Base-by-base conservation (phyloP, 2,888 invertebrate species). In the Ptychoptera contaminata region DNA sequence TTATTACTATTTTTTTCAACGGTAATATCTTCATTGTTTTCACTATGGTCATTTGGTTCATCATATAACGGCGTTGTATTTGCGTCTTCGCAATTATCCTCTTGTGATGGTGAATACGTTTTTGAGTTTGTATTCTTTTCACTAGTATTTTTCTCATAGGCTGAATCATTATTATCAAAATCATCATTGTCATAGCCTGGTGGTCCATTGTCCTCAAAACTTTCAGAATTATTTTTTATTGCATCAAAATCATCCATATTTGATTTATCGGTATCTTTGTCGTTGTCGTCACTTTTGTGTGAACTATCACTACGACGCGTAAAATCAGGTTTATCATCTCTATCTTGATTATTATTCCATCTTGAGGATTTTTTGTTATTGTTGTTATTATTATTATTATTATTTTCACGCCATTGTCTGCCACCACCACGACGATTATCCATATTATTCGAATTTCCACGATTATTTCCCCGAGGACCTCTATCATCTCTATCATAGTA, bases 31-130 rank as follows among this genome's bases (percentile, higher is more conserved):
- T 46, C 40, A 7, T 23, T 23, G 23, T 23, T 23, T 23, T 7
- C 23, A 23, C 23, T 23, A 23, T 23, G 23, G 15, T 46, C 44
- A 29, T 50, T 47, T 9, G 51, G 50, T 42, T 61, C 61, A 45
- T 62, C 62, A 37, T 59, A 60, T 16, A 60, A 52, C 1, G 60
- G 60, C 10, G 60, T 61, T 46, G 55, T 57, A 43, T 50, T 49
- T 32, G 43, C 46, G 40, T 43, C 45, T 34, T 48, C 43, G 23
- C 38, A 16, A 23, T 42, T 36, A 37, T 49, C 41, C 40, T 48
- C 36, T 48, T 46, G 14, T 48, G 37, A 42, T 12, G 43, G 43
- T 32, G 32, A 10, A 32, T 40, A 35, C 34, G 45, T 41, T 32
- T 47, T 37, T 35, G 48, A 43, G 34, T 50, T 47, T 16, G 30